These are phyloP conservation scores for Melitaea cinxia DNA, from an alignment of 1,140 invertebrate species.

Conservation along the genomic window DNA sequence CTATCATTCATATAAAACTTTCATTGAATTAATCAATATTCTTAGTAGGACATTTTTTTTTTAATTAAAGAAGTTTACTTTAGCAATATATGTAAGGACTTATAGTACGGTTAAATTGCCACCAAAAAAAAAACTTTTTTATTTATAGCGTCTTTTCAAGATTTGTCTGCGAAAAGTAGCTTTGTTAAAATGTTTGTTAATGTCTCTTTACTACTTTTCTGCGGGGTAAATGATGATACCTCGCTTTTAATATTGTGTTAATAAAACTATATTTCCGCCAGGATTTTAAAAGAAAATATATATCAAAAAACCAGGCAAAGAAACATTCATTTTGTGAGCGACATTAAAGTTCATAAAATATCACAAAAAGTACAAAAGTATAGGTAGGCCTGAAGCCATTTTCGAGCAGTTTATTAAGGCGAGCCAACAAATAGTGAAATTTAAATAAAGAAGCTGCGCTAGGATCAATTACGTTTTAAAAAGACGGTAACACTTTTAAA, in stretches of 20 bases:
- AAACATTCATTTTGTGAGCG: slow-evolving; percentile 20
- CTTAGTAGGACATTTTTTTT: no score
- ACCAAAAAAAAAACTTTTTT: no score
- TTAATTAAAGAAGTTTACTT: no score
- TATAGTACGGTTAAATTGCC: no score
- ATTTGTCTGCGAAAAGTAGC: no score
- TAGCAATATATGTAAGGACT: no score
- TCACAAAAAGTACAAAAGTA: slow-evolving; percentile 37
- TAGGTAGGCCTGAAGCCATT: slow-evolving; percentile 40
- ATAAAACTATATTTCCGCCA: slow-evolving; percentile 15
- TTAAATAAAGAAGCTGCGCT: slow-evolving; percentile 46
- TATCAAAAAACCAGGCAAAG: slow-evolving; percentile 24
- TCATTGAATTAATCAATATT: no score
- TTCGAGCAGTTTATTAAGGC: slow-evolving; percentile 39
- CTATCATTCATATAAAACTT: no score
- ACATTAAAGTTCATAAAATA: slow-evolving; percentile 30
- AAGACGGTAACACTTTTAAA: slow-evolving; percentile 63
- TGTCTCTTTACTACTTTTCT: slow-evolving; percentile 2
- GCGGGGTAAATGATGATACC: not conserved
- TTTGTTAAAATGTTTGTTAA: not conserved
- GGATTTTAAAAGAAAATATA: slow-evolving; percentile 14
- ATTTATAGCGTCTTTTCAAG: no score
- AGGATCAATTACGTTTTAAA: slow-evolving; percentile 67
- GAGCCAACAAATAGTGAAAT: slow-evolving; percentile 45
- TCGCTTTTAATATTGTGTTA: not conserved